These are phyloP conservation scores for Lamellibrachia columna DNA, from an alignment of 2,888 invertebrate genomes.

Conservation along the genomic window DNA sequence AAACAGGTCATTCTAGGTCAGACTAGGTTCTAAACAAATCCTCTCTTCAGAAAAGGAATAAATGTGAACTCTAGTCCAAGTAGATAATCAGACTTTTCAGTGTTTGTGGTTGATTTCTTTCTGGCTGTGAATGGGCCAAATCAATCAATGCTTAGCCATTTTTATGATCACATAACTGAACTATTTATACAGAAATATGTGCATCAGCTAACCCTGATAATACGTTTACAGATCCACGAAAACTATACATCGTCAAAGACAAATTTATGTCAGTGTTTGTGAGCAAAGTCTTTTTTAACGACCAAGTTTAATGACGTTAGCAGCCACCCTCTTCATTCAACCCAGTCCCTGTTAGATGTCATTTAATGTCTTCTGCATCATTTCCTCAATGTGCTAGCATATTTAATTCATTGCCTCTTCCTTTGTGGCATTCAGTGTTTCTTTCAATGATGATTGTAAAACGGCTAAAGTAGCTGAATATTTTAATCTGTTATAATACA, in stretches of 20 bases:
- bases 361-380: neutral
- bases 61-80: neutral
- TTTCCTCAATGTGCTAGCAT: neutral
- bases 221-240: neutral
- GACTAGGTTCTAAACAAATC: neutral
- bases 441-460: neutral
- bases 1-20: neutral
- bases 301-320: neutral
- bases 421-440: neutral
- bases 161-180: neutral
- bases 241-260: neutral
- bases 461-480: neutral
- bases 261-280: neutral
- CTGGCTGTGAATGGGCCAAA: neutral
- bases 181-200: neutral
- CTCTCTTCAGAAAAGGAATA: neutral
- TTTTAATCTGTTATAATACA: conserved; percentile 3
- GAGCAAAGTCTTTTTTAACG: neutral
- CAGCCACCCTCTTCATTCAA: neutral
- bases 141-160: neutral
- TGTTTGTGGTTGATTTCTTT: neutral
- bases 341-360: neutral
- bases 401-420: neutral
- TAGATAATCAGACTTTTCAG: neutral
- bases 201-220: neutral